Base-by-base conservation (phyloP, 2,113 vertebrate genomes). In the Psilopsiagon aymara region DNA sequence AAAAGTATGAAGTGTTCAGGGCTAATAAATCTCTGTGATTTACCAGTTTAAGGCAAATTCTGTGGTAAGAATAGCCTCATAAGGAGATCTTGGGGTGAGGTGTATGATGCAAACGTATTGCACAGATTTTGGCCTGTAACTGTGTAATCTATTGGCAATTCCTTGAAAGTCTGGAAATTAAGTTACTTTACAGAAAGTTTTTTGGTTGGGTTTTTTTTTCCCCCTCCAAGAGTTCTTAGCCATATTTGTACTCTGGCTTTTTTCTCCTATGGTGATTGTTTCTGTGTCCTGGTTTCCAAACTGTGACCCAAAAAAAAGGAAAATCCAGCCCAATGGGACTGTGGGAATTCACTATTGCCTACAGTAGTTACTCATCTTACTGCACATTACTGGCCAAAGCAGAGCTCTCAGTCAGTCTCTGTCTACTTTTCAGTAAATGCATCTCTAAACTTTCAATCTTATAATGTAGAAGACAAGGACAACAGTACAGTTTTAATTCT, bases 271-370 rank as follows among this genome's bases (percentile, higher is more conserved):
- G 37, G 27, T 64, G 51, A 59, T 62, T 82, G 5, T 83, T 95
- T 91, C 93, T 93, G 33, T 87, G 53, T 74, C 79, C 73, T 93
- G 46, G 27, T 68, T 96, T 81, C 91, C 66, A 92, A 94, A 91
- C 0, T 71, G 66, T 82, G 52, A 88, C 43, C 28, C 62, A 23
- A 68, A 87, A 91, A 91, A 81, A 44, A 27, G 20, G 74, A 47
- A 92, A 83, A 94, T 37, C 9, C 60, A 53, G 82, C 52, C 77
- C 11, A 15, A 14, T 51, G 76, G 66, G 70, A 66, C 51, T 96
- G 55, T 78, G 60, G 77, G 68, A 93, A 96, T 94, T 77, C 47
- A 75, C 20, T 39, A 51, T 11, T 83, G 80, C 92, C 23, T 84
- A 46, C 67, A 92, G 39, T 55, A 94, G 49, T 94, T 87, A 62